Conservation (phyloP, 2,888 invertebrate species). For the Hypselothyrea guttata region DNA sequence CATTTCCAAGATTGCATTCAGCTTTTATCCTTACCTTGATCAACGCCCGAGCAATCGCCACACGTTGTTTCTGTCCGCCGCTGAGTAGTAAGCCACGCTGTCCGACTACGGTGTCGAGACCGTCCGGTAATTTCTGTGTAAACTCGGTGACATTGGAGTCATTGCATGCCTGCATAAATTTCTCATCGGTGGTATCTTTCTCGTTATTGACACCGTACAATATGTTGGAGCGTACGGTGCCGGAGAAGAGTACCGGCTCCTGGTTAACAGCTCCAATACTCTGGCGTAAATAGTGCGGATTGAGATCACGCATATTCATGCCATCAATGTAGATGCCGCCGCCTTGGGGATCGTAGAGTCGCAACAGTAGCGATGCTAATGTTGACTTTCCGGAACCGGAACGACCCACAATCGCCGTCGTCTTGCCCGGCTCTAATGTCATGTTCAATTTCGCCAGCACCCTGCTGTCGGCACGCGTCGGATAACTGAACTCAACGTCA, state of each 20-base stretch:
- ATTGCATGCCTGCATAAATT: conserved; percentile 85
- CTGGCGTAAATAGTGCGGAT: conserved; percentile 92
- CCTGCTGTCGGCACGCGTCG: conserved; percentile 84
- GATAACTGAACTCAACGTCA: conserved; percentile 89
- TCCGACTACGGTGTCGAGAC: conserved; percentile 92
- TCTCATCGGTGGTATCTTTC: conserved; percentile 83
- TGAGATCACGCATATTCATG: conserved; percentile 87
- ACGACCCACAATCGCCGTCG: conserved; percentile 92
- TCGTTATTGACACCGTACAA: conserved; percentile 89
- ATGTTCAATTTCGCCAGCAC: conserved; percentile 88
- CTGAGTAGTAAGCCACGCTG: conserved; percentile 94
- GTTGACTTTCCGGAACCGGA: conserved; percentile 98
- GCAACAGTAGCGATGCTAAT: conserved; percentile 90
- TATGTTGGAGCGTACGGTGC: conserved; percentile 94
- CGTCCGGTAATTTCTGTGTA: conserved; percentile 86
- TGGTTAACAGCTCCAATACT: conserved; percentile 93
- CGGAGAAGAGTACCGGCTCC: conserved; percentile 96
- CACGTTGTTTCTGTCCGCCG: conserved; percentile 96
- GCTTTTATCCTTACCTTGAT: conserved; percentile 86
- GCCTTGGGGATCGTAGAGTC: conserved; percentile 91
- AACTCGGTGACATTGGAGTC: conserved; percentile 95
- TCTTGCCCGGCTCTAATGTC: conserved; percentile 86
- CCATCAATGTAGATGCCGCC: conserved; percentile 91
- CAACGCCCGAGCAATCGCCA: conserved; percentile 95
- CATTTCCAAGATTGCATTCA: no score